Conservation (phyloP, 2,888 invertebrate genomes). For the Neuroscelio doddi region DNA sequence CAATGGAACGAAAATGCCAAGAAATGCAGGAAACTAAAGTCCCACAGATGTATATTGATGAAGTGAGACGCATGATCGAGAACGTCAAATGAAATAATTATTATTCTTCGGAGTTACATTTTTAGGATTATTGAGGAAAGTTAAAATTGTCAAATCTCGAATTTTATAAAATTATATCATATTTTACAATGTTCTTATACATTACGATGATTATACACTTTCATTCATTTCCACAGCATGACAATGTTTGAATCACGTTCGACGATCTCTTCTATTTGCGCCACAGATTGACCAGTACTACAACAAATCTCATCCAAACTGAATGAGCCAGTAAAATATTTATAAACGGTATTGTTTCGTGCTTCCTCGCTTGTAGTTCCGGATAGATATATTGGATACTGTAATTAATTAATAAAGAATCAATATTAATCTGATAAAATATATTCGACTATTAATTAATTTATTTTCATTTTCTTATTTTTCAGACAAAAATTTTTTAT, state of each 20-base stretch:
- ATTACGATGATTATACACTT: no score
- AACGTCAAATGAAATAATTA: constrained; percentile 60
- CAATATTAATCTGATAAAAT: no score
- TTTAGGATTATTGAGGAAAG: no score
- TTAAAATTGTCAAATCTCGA: no score
- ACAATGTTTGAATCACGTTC: constrained; percentile 88
- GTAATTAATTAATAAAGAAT: constrained; percentile 28
- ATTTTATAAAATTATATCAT: constrained; percentile 11
- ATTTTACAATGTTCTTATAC: no score
- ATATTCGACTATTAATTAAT: no score
- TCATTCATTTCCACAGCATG: constrained; percentile 83
- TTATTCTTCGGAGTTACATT: no score
- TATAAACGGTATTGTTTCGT: constrained; percentile 72
- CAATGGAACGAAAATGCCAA: constrained; percentile 75
- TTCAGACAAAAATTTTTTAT: no score
- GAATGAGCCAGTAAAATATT: constrained; percentile 84
- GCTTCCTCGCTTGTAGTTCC: constrained; percentile 58
- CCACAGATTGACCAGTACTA: constrained; percentile 82
- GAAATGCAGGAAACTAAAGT: constrained; percentile 76
- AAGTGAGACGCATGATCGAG: constrained; percentile 65
- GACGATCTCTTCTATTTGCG: constrained; percentile 85
- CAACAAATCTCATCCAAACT: constrained; percentile 95
- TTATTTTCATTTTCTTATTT: no score
- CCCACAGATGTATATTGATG: constrained; percentile 76
- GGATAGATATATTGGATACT: constrained; percentile 69